These are phyloP conservation scores for Bubo bubo DNA, from an alignment of 2,113 vertebrate genomes.

Conservation along the genomic window DNA sequence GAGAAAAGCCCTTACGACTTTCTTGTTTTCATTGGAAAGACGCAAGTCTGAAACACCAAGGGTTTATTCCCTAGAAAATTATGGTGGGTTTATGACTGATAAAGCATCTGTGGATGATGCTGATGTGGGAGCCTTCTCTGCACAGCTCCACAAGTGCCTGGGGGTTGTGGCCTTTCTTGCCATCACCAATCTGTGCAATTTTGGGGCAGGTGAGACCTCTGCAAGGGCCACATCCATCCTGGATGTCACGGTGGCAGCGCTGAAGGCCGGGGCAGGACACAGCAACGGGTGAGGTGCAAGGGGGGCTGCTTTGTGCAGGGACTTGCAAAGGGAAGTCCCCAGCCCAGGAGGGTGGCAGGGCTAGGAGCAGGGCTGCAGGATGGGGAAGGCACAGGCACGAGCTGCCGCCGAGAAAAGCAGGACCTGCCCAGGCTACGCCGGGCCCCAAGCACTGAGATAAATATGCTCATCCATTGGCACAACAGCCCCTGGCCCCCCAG, in stretches of 20 bases:
- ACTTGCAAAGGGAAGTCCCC: neutral
- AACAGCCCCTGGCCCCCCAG: neutral
- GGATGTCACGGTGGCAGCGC: fast-evolving
- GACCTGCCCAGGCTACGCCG: neutral
- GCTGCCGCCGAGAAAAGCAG: fast-evolving
- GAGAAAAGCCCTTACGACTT: neutral
- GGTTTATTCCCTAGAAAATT: neutral
- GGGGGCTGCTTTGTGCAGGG: neutral
- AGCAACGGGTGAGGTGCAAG: neutral
- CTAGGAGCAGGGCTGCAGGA: neutral
- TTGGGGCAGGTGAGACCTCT: too few species aligned
- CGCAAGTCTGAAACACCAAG: fast-evolving
- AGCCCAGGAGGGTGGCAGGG: too few species aligned
- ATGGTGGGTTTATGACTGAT: fast-evolving
- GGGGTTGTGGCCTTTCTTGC: neutral
- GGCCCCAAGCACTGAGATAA: neutral
- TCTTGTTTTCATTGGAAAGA: neutral
- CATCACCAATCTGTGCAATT: fast-evolving
- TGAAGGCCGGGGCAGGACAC: neutral
- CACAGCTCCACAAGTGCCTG: neutral
- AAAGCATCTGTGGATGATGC: neutral
- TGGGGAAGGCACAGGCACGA: neutral
- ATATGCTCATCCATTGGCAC: fast-evolving
- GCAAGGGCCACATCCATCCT: neutral
- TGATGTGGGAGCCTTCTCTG: neutral